Evolutionary conservation across 1,140 invertebrate genomes (phyloP), one percentile per base, ranked within the genome.

Genomic region (Asobara japonica): DNA sequence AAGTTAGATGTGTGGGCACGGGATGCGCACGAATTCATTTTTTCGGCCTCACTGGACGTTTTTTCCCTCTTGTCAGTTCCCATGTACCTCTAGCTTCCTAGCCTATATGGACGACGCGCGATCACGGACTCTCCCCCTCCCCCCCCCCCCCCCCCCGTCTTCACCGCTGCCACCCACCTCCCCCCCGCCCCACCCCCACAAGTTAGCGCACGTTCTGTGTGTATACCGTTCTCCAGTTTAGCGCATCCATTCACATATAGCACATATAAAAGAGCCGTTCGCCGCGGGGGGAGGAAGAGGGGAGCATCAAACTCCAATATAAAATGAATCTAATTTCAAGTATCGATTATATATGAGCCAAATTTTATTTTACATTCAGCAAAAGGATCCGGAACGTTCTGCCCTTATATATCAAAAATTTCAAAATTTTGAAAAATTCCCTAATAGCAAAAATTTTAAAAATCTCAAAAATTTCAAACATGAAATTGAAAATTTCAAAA

Each of bases 1-100:
- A 88, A 88, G 86, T 88, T 86, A 83, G 85, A 87, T 82, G 86
- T 88, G 86, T 88, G 86, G 85, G 86, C 86, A 88, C 84, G 86
- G 84, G 86, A 88, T 88, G 86, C 86, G 86, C 86, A 88, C 86
- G 86, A 88, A 85, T 86, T 86, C 83, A 88, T 88, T 87, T 88
- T 88, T 88, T 87, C 82, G 86, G 85, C 86, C 85, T 84, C 84
- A 82, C 76, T 81, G 72, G 72, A 69, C 83, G 83, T 84, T 84
- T 85, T 80, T 71, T 71, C 72, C 75, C 71, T 36, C 64, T 36
- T 41, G 30, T 62, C 62, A 51, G 70, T 86, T 86, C 85, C 84
- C 84, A 86, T 86, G 85, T 85, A 84, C 78, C 79, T 48, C 38
- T 84, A 84, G 77, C 80, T 48, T 38, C 71, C 79, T 83, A 83